Conservation (phyloP, 2,113 vertebrate genomes). For the Siphamia tubifer region DNA sequence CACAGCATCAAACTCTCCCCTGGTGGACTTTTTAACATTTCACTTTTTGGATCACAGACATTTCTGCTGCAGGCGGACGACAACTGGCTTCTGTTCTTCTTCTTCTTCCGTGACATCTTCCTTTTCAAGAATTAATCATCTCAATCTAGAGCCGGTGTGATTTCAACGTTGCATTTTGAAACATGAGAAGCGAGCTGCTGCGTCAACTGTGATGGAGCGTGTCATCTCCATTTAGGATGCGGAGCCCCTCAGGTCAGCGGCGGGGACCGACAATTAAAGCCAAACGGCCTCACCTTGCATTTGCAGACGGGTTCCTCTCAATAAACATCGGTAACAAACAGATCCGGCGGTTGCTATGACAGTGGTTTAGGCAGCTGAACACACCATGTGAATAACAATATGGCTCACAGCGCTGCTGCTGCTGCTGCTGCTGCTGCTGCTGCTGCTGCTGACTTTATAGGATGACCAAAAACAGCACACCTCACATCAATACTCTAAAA, state of each 20-base stretch:
- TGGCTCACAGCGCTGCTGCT: too few species aligned
- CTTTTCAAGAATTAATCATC: conserved; percentile 55
- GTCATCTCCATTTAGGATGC: conserved; percentile 26
- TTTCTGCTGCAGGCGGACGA: conserved; percentile 34
- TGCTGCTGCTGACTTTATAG: conserved; percentile 57
- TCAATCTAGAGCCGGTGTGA: not conserved
- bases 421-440: too few species aligned
- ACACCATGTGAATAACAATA: conserved; percentile 79
- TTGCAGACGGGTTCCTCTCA: conserved; percentile 46
- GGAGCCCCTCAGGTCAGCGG: conserved; percentile 29
- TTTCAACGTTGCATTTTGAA: not conserved
- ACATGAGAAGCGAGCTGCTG: not conserved
- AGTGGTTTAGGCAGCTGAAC: conserved; percentile 68
- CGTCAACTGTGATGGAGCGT: conserved; percentile 20
- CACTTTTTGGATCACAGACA: conserved; percentile 39
- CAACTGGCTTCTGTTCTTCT: conserved; percentile 19
- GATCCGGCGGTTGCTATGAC: conserved; percentile 74
- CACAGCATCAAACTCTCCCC: conserved; percentile 29
- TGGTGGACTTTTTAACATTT: conserved; percentile 43
- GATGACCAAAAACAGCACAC: conserved; percentile 23
- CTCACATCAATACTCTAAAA: conserved; percentile 9
- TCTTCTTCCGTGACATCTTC: conserved; percentile 13
- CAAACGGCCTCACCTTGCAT: conserved; percentile 38
- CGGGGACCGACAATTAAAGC: conserved; percentile 49
- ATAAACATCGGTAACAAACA: conserved; percentile 74